Percentiles rank a stretch among this genome's conserved stretches.
These are phyloP conservation scores for Acleris cristana DNA, from an alignment of 2,888 invertebrate genomes.

Conservation along the genomic window DNA sequence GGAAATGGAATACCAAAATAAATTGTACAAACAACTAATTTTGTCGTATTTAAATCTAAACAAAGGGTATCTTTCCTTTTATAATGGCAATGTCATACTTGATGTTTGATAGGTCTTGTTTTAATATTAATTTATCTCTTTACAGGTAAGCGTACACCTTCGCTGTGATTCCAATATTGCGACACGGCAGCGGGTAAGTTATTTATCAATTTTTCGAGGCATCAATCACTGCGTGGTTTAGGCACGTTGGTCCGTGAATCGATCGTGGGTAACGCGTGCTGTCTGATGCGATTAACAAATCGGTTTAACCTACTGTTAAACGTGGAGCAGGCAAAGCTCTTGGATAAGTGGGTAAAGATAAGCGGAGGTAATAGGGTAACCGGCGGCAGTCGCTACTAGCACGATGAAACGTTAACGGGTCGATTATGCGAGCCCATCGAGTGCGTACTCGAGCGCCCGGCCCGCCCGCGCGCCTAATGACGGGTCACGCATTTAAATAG, in stretches of 20 bases:
- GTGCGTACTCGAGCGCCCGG: slow-evolving; percentile 61
- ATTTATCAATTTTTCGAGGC: slow-evolving; percentile 9
- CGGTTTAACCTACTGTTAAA: slow-evolving; percentile 32
- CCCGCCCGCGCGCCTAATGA: slow-evolving; percentile 70
- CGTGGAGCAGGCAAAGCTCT: slow-evolving; percentile 26
- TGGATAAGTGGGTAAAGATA: slow-evolving; percentile 58
- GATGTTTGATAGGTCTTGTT: neutral
- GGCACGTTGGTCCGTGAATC: slow-evolving; percentile 21
- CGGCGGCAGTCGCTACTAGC: slow-evolving; percentile 42
- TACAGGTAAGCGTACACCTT: slow-evolving; percentile 56
- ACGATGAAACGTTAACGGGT: slow-evolving; percentile 72
- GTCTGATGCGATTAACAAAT: slow-evolving; percentile 38
- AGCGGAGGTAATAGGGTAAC: slow-evolving; percentile 52
- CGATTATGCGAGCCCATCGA: slow-evolving; percentile 76
- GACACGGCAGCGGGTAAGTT: slow-evolving; percentile 19
- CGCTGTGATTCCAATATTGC: neutral
- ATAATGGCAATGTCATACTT: neutral
- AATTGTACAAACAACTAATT: no score
- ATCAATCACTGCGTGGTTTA: slow-evolving; percentile 30
- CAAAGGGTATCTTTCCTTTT: neutral
- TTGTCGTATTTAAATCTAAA: neutral
- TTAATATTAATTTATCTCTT: slow-evolving; percentile 44
- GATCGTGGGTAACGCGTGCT: slow-evolving; percentile 28
- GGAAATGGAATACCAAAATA: no score
- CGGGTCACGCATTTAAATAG: slow-evolving; percentile 80